phyloP scores from a whole-genome alignment of 2,888 invertebrate genomes.

The Mesochorus sp. region DNA sequence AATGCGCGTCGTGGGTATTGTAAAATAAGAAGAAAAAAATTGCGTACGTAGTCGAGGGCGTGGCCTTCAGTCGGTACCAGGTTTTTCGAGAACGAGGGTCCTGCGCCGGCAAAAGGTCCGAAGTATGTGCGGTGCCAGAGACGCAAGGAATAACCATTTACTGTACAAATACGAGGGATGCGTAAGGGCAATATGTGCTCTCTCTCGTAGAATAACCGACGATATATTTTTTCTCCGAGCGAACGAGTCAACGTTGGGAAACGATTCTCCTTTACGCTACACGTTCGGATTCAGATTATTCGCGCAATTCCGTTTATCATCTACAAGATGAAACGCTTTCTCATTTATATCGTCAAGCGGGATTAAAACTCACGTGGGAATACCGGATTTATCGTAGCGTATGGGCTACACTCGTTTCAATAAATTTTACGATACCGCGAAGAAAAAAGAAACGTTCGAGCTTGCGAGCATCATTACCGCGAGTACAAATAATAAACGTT shows the following conservation, averaged over 20 bases:
- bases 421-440: too few relatives aligned
- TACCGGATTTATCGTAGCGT: too few relatives aligned
- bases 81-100: slow-evolving; percentile 30
- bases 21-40: slow-evolving; percentile 41
- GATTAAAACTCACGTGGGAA: slow-evolving; percentile 56
- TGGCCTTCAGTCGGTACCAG: slow-evolving; percentile 32
- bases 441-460: too few relatives aligned
- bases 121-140: not conserved
- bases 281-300: too few relatives aligned
- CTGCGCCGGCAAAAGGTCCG: slow-evolving; percentile 33
- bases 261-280: too few relatives aligned
- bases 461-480: too few relatives aligned
- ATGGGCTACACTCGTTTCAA: too few relatives aligned
- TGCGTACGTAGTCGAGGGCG: slow-evolving; percentile 48
- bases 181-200: slow-evolving; percentile 38
- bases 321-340: not conserved
- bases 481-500: too few relatives aligned
- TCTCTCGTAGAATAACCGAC: too few relatives aligned
- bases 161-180: not conserved
- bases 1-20: slow-evolving; percentile 13
- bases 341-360: not conserved
- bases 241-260: too few relatives aligned
- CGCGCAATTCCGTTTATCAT: not conserved
- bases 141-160: slow-evolving; percentile 4
- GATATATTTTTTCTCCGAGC: too few relatives aligned